phyloP scores from a whole-genome alignment of 2,888 invertebrate species.

The Helobdella robusta region DNA sequence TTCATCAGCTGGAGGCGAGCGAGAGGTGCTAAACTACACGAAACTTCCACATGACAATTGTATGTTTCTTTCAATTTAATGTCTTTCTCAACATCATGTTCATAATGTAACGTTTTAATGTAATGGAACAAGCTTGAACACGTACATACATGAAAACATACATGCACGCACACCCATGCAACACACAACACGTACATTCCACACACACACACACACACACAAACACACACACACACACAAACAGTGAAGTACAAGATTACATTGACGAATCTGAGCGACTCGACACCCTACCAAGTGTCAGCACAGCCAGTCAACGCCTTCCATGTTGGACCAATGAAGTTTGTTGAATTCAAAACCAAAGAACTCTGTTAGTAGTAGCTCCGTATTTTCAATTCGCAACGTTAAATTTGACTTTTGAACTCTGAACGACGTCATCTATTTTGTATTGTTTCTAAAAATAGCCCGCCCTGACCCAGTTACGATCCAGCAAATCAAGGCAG shows the following conservation, averaged over 20 bases:
- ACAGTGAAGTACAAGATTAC: neutral
- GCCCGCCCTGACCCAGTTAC: neutral
- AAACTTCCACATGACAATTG: too few species aligned
- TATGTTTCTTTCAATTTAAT: too few species aligned
- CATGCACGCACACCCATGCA: neutral
- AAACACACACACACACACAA: neutral
- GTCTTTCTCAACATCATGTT: too few species aligned
- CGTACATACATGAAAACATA: neutral
- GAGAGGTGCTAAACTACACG: too few species aligned
- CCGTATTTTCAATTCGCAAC: too few species aligned
- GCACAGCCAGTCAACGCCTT: neutral
- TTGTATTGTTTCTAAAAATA: neutral
- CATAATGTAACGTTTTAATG: too few species aligned
- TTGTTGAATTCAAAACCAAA: neutral
- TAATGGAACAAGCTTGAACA: neutral
- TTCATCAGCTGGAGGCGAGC: too few species aligned
- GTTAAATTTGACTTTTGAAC: too few species aligned
- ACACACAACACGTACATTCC: too few species aligned
- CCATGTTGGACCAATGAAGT: neutral
- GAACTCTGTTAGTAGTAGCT: neutral
- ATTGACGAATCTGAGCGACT: neutral
- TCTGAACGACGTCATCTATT: neutral
- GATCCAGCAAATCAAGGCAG: neutral
- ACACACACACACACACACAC: slow-evolving; percentile 3
- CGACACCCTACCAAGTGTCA: neutral